A percentile compares a stretch with the other conserved stretches of the same genome.
Evolutionary conservation across 2,888 invertebrate genomes (phyloP).

Genomic region (Daptonema setosum): DNA sequence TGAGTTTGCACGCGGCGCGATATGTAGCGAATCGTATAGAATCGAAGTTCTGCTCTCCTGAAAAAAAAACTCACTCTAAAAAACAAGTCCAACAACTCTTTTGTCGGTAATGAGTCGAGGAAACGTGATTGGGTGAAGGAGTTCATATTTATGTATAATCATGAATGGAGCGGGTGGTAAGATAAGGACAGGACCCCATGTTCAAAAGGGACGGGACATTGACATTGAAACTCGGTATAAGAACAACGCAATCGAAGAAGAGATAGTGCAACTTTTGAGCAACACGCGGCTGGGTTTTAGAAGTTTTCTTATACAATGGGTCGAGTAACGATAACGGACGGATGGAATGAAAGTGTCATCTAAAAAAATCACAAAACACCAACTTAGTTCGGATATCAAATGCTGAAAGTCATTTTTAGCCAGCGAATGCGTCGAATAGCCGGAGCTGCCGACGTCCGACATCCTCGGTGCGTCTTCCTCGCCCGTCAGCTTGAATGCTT

Average conservation of each 20-base stretch:
- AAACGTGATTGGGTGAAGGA: no score
- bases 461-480: not conserved
- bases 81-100: not conserved
- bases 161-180: not conserved
- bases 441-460: not conserved
- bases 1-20: slow-evolving; percentile 80
- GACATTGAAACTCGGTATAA: no score
- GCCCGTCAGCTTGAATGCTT: no score
- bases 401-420: slow-evolving; percentile 4
- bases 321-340: no score
- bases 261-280: no score
- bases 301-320: no score
- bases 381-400: slow-evolving; percentile 4
- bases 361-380: not conserved
- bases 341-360: not conserved
- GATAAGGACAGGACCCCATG: not conserved
- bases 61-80: slow-evolving; percentile 5
- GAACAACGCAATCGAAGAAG: no score
- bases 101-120: not conserved
- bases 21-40: slow-evolving; percentile 91
- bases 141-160: not conserved
- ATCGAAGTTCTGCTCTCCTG: slow-evolving; percentile 59
- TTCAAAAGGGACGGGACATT: no score
- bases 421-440: not conserved
- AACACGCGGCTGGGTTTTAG: no score